Evolutionary conservation across 2,888 invertebrate species (phyloP).

Genomic region (Atherix ibis): DNA sequence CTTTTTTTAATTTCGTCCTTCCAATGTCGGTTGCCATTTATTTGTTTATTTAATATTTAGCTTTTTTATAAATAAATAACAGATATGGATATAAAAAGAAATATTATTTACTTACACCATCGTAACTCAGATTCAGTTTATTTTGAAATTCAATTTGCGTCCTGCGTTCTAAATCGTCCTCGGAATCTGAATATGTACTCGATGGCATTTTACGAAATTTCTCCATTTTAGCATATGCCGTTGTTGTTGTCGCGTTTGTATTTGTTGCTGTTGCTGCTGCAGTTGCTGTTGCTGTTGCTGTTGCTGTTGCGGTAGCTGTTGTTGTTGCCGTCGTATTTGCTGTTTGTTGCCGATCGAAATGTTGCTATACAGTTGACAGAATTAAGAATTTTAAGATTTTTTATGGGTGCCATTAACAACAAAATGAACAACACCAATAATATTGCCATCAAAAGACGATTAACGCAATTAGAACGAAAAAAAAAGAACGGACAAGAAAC

Average conservation of each 20-base stretch:
- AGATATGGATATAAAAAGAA: background rate
- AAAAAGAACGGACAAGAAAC: too few relatives aligned
- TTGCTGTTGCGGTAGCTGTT: slow-evolving; percentile 18
- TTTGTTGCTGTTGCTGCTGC: slow-evolving; percentile 9
- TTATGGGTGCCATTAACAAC: too few relatives aligned
- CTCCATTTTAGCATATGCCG: slow-evolving; percentile 18
- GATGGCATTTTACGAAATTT: slow-evolving; percentile 30
- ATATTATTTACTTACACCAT: slow-evolving; percentile 26
- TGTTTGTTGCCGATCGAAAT: slow-evolving; percentile 8
- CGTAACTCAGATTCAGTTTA: slow-evolving; percentile 27
- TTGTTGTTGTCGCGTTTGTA: slow-evolving; percentile 18
- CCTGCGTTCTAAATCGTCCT: slow-evolving; percentile 28
- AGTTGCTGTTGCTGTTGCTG: slow-evolving; percentile 20
- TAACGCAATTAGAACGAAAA: too few relatives aligned
- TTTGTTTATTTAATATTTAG: too few relatives aligned
- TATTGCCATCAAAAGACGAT: too few relatives aligned
- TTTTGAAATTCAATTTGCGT: slow-evolving; percentile 24
- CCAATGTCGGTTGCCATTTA: too few relatives aligned
- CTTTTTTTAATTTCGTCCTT: too few relatives aligned
- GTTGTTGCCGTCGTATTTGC: slow-evolving; percentile 19
- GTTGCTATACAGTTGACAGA: too few relatives aligned
- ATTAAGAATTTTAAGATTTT: too few relatives aligned
- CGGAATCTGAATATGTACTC: slow-evolving; percentile 31
- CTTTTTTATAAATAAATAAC: too few relatives aligned
- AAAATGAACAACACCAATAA: too few relatives aligned